A percentile compares a stretch with the other conserved stretches of the same genome.
These are phyloP conservation scores for Naso thynnoides DNA, from an alignment of 2,797 vertebrate species.

Conservation along the genomic window DNA sequence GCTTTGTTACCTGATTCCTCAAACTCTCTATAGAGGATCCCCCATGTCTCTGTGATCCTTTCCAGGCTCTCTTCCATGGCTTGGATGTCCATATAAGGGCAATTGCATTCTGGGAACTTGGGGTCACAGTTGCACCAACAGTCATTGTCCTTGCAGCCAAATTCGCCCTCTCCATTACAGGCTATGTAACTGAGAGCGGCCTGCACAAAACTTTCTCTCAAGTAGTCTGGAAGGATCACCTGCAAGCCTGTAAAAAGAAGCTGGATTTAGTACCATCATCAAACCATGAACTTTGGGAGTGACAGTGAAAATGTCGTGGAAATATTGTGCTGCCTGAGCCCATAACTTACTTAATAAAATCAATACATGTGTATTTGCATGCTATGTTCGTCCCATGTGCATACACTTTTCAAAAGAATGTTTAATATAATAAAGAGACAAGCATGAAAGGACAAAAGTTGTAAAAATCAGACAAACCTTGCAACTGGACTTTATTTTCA, in stretches of 20 bases:
- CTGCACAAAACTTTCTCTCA: slow-evolving; percentile 93
- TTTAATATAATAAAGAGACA: not conserved
- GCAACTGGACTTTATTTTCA: slow-evolving; percentile 98
- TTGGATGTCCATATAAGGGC: slow-evolving; percentile 96
- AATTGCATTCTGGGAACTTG: slow-evolving; percentile 96
- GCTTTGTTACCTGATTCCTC: slow-evolving; percentile 91
- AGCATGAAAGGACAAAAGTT: not conserved
- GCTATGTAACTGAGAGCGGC: slow-evolving; percentile 96
- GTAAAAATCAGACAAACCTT: slow-evolving; percentile 88
- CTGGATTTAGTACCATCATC: slow-evolving; percentile 47
- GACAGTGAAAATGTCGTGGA: slow-evolving; percentile 12
- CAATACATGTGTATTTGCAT: slow-evolving; percentile 19
- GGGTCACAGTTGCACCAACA: slow-evolving; percentile 95
- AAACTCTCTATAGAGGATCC: slow-evolving; percentile 92
- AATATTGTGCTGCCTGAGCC: slow-evolving; percentile 14
- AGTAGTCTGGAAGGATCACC: slow-evolving; percentile 94
- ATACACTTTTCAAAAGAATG: not conserved
- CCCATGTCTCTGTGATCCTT: slow-evolving; percentile 94
- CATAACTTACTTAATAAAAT: slow-evolving; percentile 34
- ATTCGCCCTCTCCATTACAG: slow-evolving; percentile 96
- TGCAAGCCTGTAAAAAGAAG: slow-evolving; percentile 88
- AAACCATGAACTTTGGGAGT: slow-evolving; percentile 38
- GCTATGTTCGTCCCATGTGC: not conserved
- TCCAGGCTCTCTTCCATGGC: slow-evolving; percentile 96
- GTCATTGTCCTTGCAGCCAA: slow-evolving; percentile 94